A percentile compares a stretch with the other conserved stretches of the same genome.
phyloP scores from a whole-genome alignment of 2,888 invertebrate genomes.

The Polyommatus iphigenia region DNA sequence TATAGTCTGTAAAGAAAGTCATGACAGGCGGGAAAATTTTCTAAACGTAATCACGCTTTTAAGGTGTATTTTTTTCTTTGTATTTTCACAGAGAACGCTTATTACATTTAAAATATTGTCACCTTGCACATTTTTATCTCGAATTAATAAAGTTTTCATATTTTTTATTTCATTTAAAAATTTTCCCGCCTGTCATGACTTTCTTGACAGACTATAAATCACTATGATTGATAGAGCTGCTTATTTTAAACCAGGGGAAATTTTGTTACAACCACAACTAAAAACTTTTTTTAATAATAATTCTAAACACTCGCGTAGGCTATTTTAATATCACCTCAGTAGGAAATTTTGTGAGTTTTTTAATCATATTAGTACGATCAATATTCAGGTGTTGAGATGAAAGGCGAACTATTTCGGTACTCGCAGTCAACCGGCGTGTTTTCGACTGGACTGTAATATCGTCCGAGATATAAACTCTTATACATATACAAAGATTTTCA shows the following conservation, averaged over 20 bases:
- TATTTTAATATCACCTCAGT: neutral
- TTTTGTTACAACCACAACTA: neutral
- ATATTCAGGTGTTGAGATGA: conserved; percentile 28
- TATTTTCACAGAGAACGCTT: no score
- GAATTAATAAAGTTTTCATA: no score
- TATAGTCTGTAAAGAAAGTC: no score
- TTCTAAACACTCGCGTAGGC: neutral
- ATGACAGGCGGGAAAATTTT: no score
- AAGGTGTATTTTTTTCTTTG: no score
- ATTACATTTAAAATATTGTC: no score
- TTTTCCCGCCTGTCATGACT: no score
- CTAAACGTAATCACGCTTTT: no score
- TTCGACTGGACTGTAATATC: conserved; percentile 59
- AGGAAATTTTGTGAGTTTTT: conserved; percentile 13
- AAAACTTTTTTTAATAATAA: no score
- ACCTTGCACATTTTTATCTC: no score
- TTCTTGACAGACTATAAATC: no score
- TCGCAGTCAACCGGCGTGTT: conserved; percentile 50
- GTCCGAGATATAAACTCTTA: conserved; percentile 57
- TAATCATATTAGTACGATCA: conserved; percentile 24
- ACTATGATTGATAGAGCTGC: neutral
- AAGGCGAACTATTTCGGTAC: conserved; percentile 33
- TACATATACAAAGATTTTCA: conserved; percentile 63
- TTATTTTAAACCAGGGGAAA: neutral
- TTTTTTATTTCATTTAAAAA: no score